Evolutionary conservation across 1,140 invertebrate species (phyloP).

Genomic region (Anagrus nilaparvatae): DNA sequence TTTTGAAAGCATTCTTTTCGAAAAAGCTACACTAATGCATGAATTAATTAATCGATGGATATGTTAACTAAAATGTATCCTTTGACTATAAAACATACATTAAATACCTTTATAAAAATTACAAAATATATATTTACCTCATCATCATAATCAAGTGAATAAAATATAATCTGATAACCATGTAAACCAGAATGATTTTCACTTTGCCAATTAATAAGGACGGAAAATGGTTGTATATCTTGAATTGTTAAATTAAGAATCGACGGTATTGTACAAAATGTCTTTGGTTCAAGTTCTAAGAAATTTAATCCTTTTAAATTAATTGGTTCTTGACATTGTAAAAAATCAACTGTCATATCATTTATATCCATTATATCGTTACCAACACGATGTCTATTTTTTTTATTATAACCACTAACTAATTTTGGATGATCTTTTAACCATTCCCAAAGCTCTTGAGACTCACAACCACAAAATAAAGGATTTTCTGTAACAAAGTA

Average conservation of each 20-base stretch:
- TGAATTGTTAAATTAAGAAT: conserved; percentile 73
- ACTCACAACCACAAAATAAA: conserved; percentile 72
- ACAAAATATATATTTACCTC: too few species aligned
- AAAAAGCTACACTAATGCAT: too few species aligned
- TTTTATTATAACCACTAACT: conserved; percentile 49
- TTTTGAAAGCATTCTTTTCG: too few species aligned
- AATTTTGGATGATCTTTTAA: conserved; percentile 72
- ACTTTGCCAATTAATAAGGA: conserved; percentile 80
- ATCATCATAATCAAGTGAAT: conserved; percentile 53
- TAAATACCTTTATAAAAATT: too few species aligned
- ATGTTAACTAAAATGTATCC: too few species aligned
- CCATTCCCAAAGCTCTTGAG: conserved; percentile 86
- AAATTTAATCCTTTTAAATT: conserved; percentile 65
- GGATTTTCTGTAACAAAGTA: conserved; percentile 64
- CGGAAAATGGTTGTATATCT: conserved; percentile 79
- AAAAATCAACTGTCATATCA: conserved; percentile 32
- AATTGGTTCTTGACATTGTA: conserved; percentile 68
- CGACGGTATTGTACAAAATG: conserved; percentile 72
- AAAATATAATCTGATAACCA: conserved; percentile 78
- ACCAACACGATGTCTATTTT: too few species aligned
- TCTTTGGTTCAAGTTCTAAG: conserved; percentile 62
- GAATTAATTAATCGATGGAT: too few species aligned
- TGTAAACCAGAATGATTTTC: conserved; percentile 75
- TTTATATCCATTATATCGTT: conserved; percentile 23
- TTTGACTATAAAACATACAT: too few species aligned